Base-by-base conservation (phyloP, 2,113 vertebrate species). In the Athene cunicularia region DNA sequence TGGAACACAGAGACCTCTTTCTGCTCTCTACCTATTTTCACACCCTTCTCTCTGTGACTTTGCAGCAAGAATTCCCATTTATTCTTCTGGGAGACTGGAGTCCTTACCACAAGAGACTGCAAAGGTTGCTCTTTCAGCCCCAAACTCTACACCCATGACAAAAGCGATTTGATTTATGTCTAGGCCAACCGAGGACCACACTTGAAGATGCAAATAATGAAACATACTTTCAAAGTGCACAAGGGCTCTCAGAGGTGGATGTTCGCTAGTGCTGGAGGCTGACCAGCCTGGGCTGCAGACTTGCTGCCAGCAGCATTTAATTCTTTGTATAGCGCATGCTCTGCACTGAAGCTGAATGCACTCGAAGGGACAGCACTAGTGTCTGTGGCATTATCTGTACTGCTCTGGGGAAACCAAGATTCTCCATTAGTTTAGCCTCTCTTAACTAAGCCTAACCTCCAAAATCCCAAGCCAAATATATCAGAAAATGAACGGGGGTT, bases 241-340 rank as follows among this genome's bases (percentile, higher is more conserved):
- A 27, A 79, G 28, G 49, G 47, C 23, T 80, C 74, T 75, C 41
- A 47, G 41, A 67, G 19, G 27, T 52, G 33, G 14, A 24, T 73
- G 53, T 68, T 75, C 8, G 2, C 23, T 13, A 14, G 35, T 28
- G 53, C 35, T 80, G 45, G 24, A 72, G 45, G 12, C 58, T 72
- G 63, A 43, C 24, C 43, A 90, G 63, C 14, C 28, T 8, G 8
- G 11, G 47, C 14, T 70, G 19, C 56, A 39, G 8, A 6, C 56
- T 88, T 84, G 37, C 26, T 77, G 43, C 62, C 7, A 0, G 30
- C 35, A 8, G 3, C 8, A 6, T 58, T 62, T 45, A 0, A 0
- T 66, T 80, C 59, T 56, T 83, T 1, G 0, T 16, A 11, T 43
- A 37, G 55, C 10, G 13, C 14, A 32, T 35, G 7, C 23, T 87